Base-by-base conservation (phyloP, 2,113 vertebrate genomes). In the Pionites leucogaster region DNA sequence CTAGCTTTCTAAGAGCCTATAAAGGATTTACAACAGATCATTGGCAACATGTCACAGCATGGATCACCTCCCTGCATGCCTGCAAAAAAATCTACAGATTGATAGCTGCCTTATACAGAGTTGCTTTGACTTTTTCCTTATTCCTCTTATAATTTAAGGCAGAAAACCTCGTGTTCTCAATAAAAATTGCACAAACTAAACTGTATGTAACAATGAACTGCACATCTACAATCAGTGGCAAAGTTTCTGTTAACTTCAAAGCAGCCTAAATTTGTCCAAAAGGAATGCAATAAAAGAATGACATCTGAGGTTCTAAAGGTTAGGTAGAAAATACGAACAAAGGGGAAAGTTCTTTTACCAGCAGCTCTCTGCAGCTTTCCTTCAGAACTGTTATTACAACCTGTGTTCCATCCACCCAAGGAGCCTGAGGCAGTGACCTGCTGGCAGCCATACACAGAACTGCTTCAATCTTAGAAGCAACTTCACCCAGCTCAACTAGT, bases 371-470 rank as follows among this genome's bases (percentile, higher is more conserved):
- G 33, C 29, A 65, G 33, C 35, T 85, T 91, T 42, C 31, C 86
- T 33, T 52, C 44, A 70, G 53, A 60, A 69, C 33, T 0, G 0
- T 11, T 50, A 29, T 22, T 63, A n/a, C 25, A 78, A 11, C 4
- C 39, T n/a, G 17, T 18, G 19, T 29, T 67, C 55, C 65, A 75
- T 17, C 11, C 42, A 49, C 53, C 23, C 17, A 9, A 15, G 77
- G 10, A 87, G 57, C 65, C 65, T 2, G 17, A 86, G 81, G 86
- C 80, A 68, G 55, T 55, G 83, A 87, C 86, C 77, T 42, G 46
- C 72, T 79, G 29, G 24, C 64, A 84, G 55, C 52, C 33, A 60
- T 13, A 27, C 33, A 71, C 1, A 4, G 62, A 57, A 78, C 29
- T 57, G 33, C 74, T 65, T 52, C 65, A 47, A 8, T 23, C 53